Evolutionary conservation across 37 sponge, comb jelly and placozoan species (phyloP).

Genomic region (Ephydatia muelleri): DNA sequence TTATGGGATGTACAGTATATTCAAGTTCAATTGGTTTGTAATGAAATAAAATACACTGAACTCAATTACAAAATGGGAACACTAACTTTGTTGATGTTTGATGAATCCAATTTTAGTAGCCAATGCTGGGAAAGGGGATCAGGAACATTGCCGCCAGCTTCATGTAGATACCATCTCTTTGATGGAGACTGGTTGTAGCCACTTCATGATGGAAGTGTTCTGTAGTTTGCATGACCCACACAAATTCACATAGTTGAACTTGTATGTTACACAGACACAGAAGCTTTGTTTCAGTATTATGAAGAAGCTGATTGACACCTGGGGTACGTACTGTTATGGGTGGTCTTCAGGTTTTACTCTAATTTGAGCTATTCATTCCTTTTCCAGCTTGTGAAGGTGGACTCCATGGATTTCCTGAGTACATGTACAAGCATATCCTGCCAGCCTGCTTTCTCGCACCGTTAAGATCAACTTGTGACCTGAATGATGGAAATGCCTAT

Average conservation of each 20-base stretch:
- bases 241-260: background rate
- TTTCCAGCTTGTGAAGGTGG: constrained; percentile 41
- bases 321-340: constrained; percentile 48
- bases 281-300: constrained; percentile 73
- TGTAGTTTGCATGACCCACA: too few relatives aligned
- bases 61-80: too few relatives aligned
- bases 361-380: background rate
- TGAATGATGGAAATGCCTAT: constrained; percentile 74
- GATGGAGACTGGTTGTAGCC: too few relatives aligned
- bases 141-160: too few relatives aligned
- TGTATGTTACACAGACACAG: constrained; percentile 57
- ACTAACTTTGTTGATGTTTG: too few relatives aligned
- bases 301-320: constrained; percentile 64
- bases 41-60: too few relatives aligned
- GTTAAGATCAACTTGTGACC: constrained; percentile 59
- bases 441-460: constrained; percentile 86
- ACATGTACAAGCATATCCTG: constrained; percentile 71
- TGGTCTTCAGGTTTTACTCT: background rate
- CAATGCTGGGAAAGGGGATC: too few relatives aligned
- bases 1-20: too few relatives aligned
- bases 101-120: too few relatives aligned
- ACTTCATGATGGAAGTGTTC: too few relatives aligned
- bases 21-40: too few relatives aligned
- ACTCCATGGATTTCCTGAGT: constrained; percentile 65
- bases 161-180: too few relatives aligned